Base-by-base conservation (phyloP, 1,140 invertebrate species). In the Schlechtendalia chinensis region DNA sequence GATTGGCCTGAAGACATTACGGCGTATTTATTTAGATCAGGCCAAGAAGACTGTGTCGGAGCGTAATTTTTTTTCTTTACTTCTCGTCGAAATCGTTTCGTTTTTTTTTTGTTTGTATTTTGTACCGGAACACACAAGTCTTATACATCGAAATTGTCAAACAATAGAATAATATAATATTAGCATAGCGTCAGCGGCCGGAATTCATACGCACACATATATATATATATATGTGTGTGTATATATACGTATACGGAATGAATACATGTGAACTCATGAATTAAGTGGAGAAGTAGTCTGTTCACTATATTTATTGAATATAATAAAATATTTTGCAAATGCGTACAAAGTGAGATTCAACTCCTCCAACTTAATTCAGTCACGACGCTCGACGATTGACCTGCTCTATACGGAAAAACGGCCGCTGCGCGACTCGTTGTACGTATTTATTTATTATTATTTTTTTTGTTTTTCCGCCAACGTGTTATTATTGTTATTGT, bases 321-420 rank as follows among this genome's bases (percentile, higher is more conserved):
- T 58, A 39, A 58, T 79, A 61, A 61, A 79, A 59, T 61, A 79
- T 72, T 72, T 72, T 63, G 39, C 75, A 50, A 47, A 45, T 79
- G 39, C 17, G 32, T 58, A 59, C 75, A 84, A 86, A 86, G 87
- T 90, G 89, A 90, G 89, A 90, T 90, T 90, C 89, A 90, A 89
- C 89, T 90, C 88, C 89, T 90, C 89, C 89, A 89, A 89, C 89
- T 90, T 89, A 88, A 87, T 86, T 85, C 85, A 83, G 81, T 83
- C 82, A 83, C 83, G 72, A 61, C 81, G 58, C 32, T 58, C 79
- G 47, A 65, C 80, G 77, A 14, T 39, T 58, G 67, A 63, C 53
- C 75, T 29, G 12, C 77, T 39, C 3, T 39, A 39, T 39, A n/a
- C n/a, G n/a, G 32, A 11, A 24, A 50, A 14, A 32, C 19, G 58